Base-by-base conservation (phyloP, 2,888 invertebrate species). In the Ellobium chinense region DNA sequence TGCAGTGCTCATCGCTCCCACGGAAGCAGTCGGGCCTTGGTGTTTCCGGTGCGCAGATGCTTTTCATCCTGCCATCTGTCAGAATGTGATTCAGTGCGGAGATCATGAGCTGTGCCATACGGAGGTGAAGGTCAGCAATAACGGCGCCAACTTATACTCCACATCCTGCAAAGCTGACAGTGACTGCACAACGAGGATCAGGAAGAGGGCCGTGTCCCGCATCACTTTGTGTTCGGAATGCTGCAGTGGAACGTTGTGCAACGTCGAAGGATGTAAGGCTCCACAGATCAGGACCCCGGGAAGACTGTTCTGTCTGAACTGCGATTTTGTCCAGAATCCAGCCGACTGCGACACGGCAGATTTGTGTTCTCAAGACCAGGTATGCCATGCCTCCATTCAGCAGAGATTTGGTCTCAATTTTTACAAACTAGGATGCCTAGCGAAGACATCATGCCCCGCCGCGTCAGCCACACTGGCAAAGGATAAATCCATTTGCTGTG, bases 71-170 rank as follows among this genome's bases (percentile, higher is more conserved):
- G 58, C 60, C 34, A 73, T 73, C 27, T 73, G 73, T 31, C 58
- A 58, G 34, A 27, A 34, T 27, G 73, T 73, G 1, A 29, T 58
- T 18, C 73, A 73, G 31, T 73, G 73, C 36, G 73, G 73, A 1
- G 73, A 73, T n/a, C 73, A 73, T n/a, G 73, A 73, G 58, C 27
- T 36, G 24, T 73, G 73, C 36, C 31, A 34, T 36, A 73, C 73
- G 31, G 60, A 73, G 34, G 31, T 21, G 9, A 58, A 14, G 18
- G 21, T 58, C 21, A 73, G 34, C n/a, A 56, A 58, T 36, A 73
- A 56, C 31, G 73, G 73, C 34, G 58, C 18, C 2, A 12, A 14
- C 24, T 24, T 73, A 29, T 73, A 58, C 29, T 58, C 58, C 31
- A 58, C 58, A 12, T 12, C 58, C 21, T 73, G 73, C 60, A 73